Evolutionary conservation across 2,797 vertebrate genomes (phyloP).

Genomic region (Esox lucius): DNA sequence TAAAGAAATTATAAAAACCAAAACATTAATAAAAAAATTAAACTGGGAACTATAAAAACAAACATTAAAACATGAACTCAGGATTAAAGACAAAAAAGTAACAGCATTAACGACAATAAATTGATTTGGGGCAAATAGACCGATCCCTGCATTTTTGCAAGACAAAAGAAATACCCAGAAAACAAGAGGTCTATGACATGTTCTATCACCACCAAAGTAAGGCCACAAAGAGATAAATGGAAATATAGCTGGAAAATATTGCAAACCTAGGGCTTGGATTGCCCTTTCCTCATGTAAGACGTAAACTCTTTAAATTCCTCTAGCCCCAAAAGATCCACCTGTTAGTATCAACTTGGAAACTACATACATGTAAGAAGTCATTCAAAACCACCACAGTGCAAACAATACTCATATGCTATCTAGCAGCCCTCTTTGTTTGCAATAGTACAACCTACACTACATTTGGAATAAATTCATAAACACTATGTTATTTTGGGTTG

Average conservation of each 20-base stretch:
- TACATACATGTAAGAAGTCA: background rate
- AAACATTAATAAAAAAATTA: constrained; percentile 13
- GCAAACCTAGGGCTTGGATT: constrained; percentile 38
- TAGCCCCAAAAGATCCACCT: constrained; percentile 7
- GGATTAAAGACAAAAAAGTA: constrained; percentile 35
- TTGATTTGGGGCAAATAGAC: constrained; percentile 30
- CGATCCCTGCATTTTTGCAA: constrained; percentile 13
- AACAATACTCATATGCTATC: constrained; percentile 28
- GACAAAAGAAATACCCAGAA: constrained; percentile 16
- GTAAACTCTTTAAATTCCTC: constrained; percentile 24
- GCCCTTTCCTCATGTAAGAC: constrained; percentile 10
- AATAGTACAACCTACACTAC: constrained; percentile 36
- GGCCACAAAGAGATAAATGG: constrained; percentile 60
- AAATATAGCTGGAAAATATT: constrained; percentile 25
- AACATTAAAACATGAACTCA: background rate
- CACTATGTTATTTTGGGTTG: constrained; percentile 33
- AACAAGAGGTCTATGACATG: background rate
- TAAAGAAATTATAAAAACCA: constrained; percentile 25
- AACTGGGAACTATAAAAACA: constrained; percentile 4
- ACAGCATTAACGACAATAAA: constrained; percentile 24
- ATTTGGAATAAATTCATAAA: constrained; percentile 61
- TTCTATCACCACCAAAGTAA: constrained; percentile 52
- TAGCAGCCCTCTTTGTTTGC: constrained; percentile 11
- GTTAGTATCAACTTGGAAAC: constrained; percentile 6
- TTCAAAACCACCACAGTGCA: constrained; percentile 25